Conservation (phyloP, 2,113 vertebrate genomes). For the Albula goreensis region DNA sequence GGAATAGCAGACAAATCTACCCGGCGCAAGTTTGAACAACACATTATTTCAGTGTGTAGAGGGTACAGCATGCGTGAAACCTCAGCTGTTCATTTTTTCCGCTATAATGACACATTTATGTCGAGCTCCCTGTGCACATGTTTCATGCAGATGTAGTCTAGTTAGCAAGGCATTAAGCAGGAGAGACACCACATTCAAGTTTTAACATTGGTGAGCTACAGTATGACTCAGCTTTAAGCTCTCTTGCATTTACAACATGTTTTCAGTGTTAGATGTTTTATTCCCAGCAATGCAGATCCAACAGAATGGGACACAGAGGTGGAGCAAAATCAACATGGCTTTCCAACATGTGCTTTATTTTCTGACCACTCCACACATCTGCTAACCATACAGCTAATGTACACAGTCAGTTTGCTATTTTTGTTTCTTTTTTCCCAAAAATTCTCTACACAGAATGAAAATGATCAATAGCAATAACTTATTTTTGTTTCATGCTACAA, state of each 20-base stretch:
- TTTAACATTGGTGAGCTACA: neutral
- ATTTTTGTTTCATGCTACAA: slow-evolving; percentile 9
- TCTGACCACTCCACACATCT: slow-evolving; percentile 22
- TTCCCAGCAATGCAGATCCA: neutral
- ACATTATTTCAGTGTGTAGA: neutral
- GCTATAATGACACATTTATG: neutral
- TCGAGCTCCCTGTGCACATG: neutral
- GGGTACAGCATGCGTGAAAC: neutral
- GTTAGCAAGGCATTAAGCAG: neutral
- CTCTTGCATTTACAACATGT: too few relatives aligned
- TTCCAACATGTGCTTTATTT: slow-evolving; percentile 50
- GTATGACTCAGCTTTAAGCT: neutral
- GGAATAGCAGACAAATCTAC: neutral
- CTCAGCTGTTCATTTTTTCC: neutral
- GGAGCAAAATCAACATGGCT: neutral
- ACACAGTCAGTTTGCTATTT: neutral
- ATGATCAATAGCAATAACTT: slow-evolving; percentile 13
- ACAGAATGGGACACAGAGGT: neutral
- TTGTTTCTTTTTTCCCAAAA: neutral
- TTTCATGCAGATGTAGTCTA: neutral
- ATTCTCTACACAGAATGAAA: neutral
- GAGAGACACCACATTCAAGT: neutral
- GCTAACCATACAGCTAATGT: slow-evolving; percentile 6
- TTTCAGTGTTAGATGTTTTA: too few relatives aligned
- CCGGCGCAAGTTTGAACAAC: neutral